These are phyloP conservation scores for Opisthograptis luteolata DNA, from an alignment of 2,888 invertebrate genomes.

Conservation along the genomic window DNA sequence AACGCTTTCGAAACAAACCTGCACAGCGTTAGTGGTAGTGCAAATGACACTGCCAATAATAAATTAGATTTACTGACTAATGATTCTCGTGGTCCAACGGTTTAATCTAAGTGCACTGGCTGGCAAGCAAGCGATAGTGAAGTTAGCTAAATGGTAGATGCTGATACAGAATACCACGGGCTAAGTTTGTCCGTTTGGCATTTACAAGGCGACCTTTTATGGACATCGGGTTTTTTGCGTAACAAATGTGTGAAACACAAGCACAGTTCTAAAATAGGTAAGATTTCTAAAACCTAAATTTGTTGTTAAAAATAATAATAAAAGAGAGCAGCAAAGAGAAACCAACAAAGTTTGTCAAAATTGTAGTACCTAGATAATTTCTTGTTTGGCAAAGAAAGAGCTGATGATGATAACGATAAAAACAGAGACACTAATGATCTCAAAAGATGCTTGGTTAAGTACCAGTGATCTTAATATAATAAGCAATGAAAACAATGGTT, in stretches of 20 bases:
- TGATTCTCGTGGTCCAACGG: slow-evolving; percentile 41
- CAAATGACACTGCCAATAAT: slow-evolving; percentile 44
- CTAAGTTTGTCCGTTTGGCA: slow-evolving; percentile 58
- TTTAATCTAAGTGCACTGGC: slow-evolving; percentile 32
- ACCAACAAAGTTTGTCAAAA: too few species aligned
- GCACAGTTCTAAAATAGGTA: too few species aligned
- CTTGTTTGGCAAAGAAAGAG: too few species aligned
- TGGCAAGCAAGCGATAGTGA: slow-evolving; percentile 48
- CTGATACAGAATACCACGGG: slow-evolving; percentile 32
- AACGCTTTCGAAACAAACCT: slow-evolving; percentile 63
- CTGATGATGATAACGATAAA: too few species aligned
- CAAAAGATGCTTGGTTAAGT: too few species aligned
- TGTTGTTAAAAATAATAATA: too few species aligned
- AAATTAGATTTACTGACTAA: slow-evolving; percentile 54
- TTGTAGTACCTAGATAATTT: too few species aligned
- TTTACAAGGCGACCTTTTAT: slow-evolving; percentile 59
- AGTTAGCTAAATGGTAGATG: slow-evolving; percentile 31
- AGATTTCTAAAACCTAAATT: too few species aligned
- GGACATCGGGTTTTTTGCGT: slow-evolving; percentile 59
- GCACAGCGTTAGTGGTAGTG: slow-evolving; percentile 34
- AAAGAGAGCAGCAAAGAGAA: too few species aligned
- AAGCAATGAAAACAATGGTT: too few species aligned
- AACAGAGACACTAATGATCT: too few species aligned
- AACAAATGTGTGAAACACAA: slow-evolving; percentile 44
- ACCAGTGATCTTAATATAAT: too few species aligned